phyloP scores from a whole-genome alignment of 2,888 invertebrate species.

The Stomorhina lunata region DNA sequence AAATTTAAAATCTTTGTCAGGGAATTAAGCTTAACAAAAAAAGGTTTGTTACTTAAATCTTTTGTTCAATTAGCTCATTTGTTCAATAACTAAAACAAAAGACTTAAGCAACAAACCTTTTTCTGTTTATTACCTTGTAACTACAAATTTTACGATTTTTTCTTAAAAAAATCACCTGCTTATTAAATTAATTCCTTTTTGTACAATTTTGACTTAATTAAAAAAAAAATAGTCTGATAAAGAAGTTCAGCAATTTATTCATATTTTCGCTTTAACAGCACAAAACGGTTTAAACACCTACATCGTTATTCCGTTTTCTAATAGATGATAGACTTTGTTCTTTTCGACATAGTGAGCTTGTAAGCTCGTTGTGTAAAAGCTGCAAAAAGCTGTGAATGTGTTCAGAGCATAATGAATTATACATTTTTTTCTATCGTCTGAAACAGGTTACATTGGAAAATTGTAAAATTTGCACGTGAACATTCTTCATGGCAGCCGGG shows the following conservation, averaged over 20 bases:
- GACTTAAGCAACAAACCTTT: too few species aligned
- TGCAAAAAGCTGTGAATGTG: background rate
- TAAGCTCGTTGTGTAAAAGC: background rate
- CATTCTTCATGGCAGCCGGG: conserved; percentile 3
- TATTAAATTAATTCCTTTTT: background rate
- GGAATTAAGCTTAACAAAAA: too few species aligned
- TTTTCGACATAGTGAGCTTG: background rate
- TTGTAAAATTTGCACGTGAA: conserved; percentile 44
- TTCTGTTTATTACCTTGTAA: too few species aligned
- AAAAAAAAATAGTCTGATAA: background rate
- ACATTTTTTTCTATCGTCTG: too few species aligned
- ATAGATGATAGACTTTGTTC: conserved; percentile 6
- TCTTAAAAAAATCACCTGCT: conserved; percentile 33
- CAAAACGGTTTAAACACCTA: conserved; percentile 45
- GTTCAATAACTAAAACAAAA: too few species aligned
- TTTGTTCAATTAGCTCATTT: too few species aligned
- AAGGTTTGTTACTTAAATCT: conserved; percentile 43
- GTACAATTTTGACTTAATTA: background rate
- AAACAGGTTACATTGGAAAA: conserved; percentile 52
- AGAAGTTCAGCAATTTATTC: background rate
- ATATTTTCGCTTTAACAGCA: background rate
- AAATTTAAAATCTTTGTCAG: too few species aligned
- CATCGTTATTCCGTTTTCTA: background rate
- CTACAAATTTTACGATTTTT: background rate
- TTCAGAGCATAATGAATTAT: conserved; percentile 47